Conservation (phyloP, 2,888 invertebrate genomes). For the Phengaris alcon region DNA sequence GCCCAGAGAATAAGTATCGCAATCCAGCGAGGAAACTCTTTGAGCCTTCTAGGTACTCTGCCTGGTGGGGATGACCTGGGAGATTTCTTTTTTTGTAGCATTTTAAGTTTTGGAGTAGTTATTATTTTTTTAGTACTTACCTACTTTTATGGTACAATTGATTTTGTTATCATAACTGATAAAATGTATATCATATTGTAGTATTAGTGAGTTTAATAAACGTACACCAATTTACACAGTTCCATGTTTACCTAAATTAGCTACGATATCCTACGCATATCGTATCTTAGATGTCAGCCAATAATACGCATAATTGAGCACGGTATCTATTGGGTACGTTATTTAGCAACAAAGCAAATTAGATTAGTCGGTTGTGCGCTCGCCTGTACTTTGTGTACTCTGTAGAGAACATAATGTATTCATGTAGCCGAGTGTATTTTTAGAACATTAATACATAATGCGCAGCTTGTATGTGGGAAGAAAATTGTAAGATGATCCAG, state of each 20-base stretch:
- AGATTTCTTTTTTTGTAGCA: too few relatives aligned
- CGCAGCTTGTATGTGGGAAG: background rate
- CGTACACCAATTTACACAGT: background rate
- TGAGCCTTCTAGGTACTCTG: too few relatives aligned
- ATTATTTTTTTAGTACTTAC: too few relatives aligned
- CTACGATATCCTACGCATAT: background rate
- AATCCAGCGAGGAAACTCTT: too few relatives aligned
- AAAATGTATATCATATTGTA: too few relatives aligned
- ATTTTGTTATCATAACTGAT: too few relatives aligned
- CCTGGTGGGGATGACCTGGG: too few relatives aligned
- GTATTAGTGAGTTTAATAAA: too few relatives aligned
- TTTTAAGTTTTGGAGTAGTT: too few relatives aligned
- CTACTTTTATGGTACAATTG: too few relatives aligned
- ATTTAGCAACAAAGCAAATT: conserved; percentile 10
- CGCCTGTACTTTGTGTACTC: background rate
- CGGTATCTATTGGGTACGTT: background rate
- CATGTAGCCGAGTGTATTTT: background rate
- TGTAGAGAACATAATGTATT: background rate
- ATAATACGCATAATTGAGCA: conserved; percentile 8
- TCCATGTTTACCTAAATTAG: background rate
- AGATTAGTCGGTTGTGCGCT: background rate
- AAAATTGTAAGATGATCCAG: background rate
- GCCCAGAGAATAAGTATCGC: too few relatives aligned
- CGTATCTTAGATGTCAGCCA: background rate
- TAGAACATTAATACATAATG: conserved; percentile 11